These are phyloP conservation scores for Tetanocera ferruginea DNA, from an alignment of 2,888 invertebrate genomes.

Conservation along the genomic window DNA sequence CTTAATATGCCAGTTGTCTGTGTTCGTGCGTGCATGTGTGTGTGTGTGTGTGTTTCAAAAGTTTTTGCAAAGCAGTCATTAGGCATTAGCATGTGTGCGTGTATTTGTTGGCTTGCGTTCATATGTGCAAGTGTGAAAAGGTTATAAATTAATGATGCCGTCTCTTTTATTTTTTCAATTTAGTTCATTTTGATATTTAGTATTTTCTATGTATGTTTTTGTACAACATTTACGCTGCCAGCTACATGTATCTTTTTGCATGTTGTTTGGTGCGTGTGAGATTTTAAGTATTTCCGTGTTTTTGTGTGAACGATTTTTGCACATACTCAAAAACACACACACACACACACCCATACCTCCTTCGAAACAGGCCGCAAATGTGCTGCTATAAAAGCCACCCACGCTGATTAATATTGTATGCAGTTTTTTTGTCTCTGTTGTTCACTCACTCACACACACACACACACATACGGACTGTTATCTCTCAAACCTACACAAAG, in stretches of 20 bases:
- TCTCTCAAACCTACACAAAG: too few relatives aligned
- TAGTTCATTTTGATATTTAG: too few relatives aligned
- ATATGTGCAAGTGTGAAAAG: too few relatives aligned
- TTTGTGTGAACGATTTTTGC: background rate
- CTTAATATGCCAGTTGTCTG: constrained; percentile 23
- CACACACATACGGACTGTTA: too few relatives aligned
- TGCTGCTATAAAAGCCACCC: background rate
- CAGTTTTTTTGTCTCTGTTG: background rate
- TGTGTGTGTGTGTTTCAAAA: background rate
- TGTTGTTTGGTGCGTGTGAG: background rate
- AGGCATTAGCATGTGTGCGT: background rate
- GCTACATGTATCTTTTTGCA: too few relatives aligned
- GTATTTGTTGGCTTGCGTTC: background rate
- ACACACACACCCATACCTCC: background rate
- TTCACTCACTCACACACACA: background rate
- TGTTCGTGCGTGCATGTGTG: background rate
- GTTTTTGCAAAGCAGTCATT: background rate
- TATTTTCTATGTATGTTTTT: too few relatives aligned
- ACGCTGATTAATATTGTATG: constrained; percentile 16
- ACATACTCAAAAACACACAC: background rate
- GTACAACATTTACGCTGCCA: too few relatives aligned
- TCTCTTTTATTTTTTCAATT: too few relatives aligned
- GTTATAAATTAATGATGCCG: too few relatives aligned
- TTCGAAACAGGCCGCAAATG: background rate
- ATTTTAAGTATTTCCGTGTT: background rate